These are phyloP conservation scores for Lithophane socia DNA, from an alignment of 2,888 invertebrate genomes.

Conservation along the genomic window DNA sequence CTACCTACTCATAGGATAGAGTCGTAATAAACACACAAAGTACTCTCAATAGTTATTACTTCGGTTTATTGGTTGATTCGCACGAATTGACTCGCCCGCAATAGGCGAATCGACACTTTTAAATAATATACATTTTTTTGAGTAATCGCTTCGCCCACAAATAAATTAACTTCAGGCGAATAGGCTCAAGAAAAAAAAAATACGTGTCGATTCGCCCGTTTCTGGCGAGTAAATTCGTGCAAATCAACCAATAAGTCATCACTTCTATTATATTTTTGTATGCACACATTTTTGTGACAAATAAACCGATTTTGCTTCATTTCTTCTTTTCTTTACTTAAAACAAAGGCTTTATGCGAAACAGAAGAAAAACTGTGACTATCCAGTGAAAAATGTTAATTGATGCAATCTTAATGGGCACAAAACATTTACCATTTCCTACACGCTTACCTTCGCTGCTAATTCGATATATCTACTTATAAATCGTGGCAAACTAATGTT, in stretches of 20 bases:
- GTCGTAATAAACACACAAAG: background rate
- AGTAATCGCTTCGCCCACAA: too few relatives aligned
- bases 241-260: too few relatives aligned
- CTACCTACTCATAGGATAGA: too few relatives aligned
- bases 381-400: slow-evolving; percentile 46
- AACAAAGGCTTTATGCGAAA: background rate
- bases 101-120: too few relatives aligned
- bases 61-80: background rate
- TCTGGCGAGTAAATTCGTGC: too few relatives aligned
- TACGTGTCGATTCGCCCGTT: too few relatives aligned
- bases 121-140: too few relatives aligned
- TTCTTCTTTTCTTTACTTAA: background rate
- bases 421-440: slow-evolving; percentile 61
- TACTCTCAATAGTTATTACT: background rate
- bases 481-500: slow-evolving; percentile 54
- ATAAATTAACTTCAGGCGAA: too few relatives aligned
- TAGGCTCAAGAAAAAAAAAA: too few relatives aligned
- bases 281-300: background rate
- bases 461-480: slow-evolving; percentile 63
- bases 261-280: background rate
- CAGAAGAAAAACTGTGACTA: slow-evolving; percentile 27
- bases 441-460: slow-evolving; percentile 37
- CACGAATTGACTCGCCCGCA: too few relatives aligned
- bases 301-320: background rate
- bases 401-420: slow-evolving; percentile 59